Percentiles rank a stretch among this genome's conserved stretches.
phyloP scores from a whole-genome alignment of 2,888 invertebrate species.

The Luffia ferchaultella region DNA sequence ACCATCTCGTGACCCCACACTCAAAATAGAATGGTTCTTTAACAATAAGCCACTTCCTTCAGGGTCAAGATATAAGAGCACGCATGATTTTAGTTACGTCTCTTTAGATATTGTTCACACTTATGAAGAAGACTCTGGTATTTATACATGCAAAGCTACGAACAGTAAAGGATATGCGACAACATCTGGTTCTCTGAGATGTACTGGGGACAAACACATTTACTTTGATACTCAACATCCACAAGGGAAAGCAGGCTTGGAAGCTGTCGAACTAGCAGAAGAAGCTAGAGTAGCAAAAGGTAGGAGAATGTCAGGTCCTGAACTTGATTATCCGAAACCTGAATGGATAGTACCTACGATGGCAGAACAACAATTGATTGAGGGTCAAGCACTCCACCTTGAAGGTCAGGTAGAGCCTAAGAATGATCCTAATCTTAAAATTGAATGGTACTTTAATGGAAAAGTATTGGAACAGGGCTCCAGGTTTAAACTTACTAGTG shows the following conservation, averaged over 20 bases:
- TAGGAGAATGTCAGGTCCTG: constrained; percentile 74
- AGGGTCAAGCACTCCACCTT: constrained; percentile 87
- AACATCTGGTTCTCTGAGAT: constrained; percentile 88
- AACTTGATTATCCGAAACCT: constrained; percentile 83
- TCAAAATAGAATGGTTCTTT: constrained; percentile 93
- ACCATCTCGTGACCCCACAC: constrained; percentile 89
- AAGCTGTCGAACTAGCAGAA: constrained; percentile 90
- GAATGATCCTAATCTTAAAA: constrained; percentile 87
- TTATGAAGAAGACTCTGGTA: constrained; percentile 92
- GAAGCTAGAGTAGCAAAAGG: constrained; percentile 68
- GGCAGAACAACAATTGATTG: constrained; percentile 81
- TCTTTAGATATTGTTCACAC: constrained; percentile 88
- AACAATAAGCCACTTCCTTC: constrained; percentile 90
- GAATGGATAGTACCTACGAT: constrained; percentile 85
- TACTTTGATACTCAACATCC: constrained; percentile 94
- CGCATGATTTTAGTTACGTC: constrained; percentile 96
- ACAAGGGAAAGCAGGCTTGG: constrained; percentile 89
- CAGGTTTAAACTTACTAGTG: constrained; percentile 90
- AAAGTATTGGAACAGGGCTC: constrained; percentile 87
- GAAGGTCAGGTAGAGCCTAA: constrained; percentile 96
- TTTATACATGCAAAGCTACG: constrained; percentile 89
- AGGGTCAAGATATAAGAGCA: constrained; percentile 90
- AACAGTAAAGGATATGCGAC: constrained; percentile 90
- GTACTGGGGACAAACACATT: constrained; percentile 80
- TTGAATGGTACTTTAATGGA: constrained; percentile 96